phyloP scores from a whole-genome alignment of 2,113 vertebrate genomes.

The Pristiophorus japonicus region DNA sequence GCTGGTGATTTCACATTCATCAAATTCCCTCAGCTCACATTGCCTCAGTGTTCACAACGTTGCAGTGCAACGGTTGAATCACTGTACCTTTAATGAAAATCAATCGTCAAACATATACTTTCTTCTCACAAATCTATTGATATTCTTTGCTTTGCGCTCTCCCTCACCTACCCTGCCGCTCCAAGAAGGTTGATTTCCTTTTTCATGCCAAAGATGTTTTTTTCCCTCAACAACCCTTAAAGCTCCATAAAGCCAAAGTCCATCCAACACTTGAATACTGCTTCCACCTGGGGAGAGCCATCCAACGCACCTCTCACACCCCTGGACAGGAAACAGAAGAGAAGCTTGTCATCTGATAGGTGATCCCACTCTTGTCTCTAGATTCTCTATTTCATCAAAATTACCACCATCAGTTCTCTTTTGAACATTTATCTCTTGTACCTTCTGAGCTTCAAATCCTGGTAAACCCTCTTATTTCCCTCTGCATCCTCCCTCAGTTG shows the following conservation, averaged over 20 bases:
- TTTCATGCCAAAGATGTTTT: neutral
- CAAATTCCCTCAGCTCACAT: neutral
- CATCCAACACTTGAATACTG: neutral
- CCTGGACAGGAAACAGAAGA: neutral
- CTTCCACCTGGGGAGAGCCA: too few species aligned
- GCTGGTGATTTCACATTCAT: neutral
- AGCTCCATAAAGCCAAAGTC: neutral
- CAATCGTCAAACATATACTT: neutral
- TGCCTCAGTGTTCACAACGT: neutral
- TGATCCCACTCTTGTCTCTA: neutral
- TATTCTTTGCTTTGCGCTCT: neutral
- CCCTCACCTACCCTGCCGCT: neutral
- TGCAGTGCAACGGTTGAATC: neutral
- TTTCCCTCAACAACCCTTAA: neutral
- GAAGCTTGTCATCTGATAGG: neutral
- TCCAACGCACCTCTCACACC: neutral
- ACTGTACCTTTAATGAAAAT: neutral
- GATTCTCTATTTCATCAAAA: neutral
- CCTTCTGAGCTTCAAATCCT: neutral
- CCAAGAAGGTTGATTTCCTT: neutral
- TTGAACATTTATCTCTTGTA: too few species aligned
- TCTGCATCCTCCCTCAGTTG: neutral
- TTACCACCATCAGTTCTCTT: neutral
- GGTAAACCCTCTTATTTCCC: neutral
- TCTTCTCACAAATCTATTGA: neutral